Conservation (phyloP, 2,888 invertebrate genomes). For the Trichogramma evanescens region DNA sequence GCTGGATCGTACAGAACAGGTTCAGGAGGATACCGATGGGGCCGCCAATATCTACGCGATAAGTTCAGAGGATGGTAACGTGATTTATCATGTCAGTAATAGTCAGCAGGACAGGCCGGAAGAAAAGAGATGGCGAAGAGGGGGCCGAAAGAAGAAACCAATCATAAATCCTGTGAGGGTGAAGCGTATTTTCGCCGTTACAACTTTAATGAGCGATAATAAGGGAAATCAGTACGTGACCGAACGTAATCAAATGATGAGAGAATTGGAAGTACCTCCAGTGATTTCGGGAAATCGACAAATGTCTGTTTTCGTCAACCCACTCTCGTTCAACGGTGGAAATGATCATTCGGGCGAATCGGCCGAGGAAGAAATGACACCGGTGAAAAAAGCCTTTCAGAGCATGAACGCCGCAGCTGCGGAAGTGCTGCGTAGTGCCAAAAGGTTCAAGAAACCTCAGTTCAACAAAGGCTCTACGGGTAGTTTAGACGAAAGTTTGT, state of each 20-base stretch:
- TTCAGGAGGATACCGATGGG: slow-evolving; percentile 40
- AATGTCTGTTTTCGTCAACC: slow-evolving; percentile 63
- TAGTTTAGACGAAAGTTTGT: slow-evolving; percentile 43
- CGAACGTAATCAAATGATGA: slow-evolving; percentile 44
- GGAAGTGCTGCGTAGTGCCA: slow-evolving; percentile 40
- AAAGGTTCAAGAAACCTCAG: slow-evolving; percentile 40
- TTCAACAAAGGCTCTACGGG: slow-evolving; percentile 39
- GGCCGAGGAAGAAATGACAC: slow-evolving; percentile 38
- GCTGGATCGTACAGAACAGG: slow-evolving; percentile 36
- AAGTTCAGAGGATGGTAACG: slow-evolving; percentile 73
- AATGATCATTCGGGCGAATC: slow-evolving; percentile 43
- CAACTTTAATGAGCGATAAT: slow-evolving; percentile 48
- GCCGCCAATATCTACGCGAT: slow-evolving; percentile 68
- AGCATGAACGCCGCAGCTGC: slow-evolving; percentile 24
- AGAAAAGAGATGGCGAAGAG: slow-evolving; percentile 29
- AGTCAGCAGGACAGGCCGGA: slow-evolving; percentile 37
- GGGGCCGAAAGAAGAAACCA: slow-evolving; percentile 32
- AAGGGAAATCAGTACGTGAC: slow-evolving; percentile 47
- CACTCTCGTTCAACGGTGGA: slow-evolving; percentile 46
- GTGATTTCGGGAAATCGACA: slow-evolving; percentile 50
- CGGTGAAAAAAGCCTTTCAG: slow-evolving; percentile 27
- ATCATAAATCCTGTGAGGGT: slow-evolving; percentile 46
- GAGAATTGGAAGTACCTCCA: slow-evolving; percentile 51
- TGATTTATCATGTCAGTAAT: slow-evolving; percentile 58
- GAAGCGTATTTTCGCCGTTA: slow-evolving; percentile 52